Evolutionary conservation across 2,888 invertebrate genomes (phyloP), one percentile per base, ranked within the genome.

Genomic region (Hirtodrosophila confusa): DNA sequence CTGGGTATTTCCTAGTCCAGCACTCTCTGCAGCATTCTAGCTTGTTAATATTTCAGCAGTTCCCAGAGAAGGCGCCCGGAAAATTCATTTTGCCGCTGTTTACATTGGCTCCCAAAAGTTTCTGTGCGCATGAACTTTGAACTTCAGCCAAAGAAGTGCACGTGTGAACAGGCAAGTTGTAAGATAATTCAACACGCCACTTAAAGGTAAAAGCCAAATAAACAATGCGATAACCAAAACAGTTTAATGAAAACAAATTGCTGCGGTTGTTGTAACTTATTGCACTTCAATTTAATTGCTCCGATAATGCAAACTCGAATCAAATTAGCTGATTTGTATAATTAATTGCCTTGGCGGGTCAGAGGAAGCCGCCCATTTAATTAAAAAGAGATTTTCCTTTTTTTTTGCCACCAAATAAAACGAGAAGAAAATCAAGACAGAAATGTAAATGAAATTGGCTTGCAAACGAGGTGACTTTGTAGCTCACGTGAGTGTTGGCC

Each of bases 251-350:
- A 60, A 64, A 56, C 33, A 9, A 37, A 56, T 44, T 61, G 39
- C 23, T 33, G 56, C 35, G 40, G 12, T 54, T 31, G 51, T 6
- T 8, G 31, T 8, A 8, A 6, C 8, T 8, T 9, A 9, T 31
- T 51, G 63, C 74, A 74, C 66, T 70, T 60, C 31, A 60, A 37
- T 31, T 43, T 6, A 58, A 56, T 44, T 53, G 47, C 31, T 10
- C 11, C n/a, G 31, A 40, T 41, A 41, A 39, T 35, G 35, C 23
- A 53, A 51, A 43, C 31, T 56, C 37, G 49, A 44, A 48, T 55
- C 37, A 24, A 62, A 60, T 40, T 53, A 45, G 12, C n/a, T 43
- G 56, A 76, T 65, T 76, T 76, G 55, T 66, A 44, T 72, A 67
- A 69, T 72, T 71, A 69, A 75, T 66, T 50, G 65, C 33, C 7